phyloP scores from a whole-genome alignment of 2,113 vertebrate genomes.

The Atrichornis clamosus region DNA sequence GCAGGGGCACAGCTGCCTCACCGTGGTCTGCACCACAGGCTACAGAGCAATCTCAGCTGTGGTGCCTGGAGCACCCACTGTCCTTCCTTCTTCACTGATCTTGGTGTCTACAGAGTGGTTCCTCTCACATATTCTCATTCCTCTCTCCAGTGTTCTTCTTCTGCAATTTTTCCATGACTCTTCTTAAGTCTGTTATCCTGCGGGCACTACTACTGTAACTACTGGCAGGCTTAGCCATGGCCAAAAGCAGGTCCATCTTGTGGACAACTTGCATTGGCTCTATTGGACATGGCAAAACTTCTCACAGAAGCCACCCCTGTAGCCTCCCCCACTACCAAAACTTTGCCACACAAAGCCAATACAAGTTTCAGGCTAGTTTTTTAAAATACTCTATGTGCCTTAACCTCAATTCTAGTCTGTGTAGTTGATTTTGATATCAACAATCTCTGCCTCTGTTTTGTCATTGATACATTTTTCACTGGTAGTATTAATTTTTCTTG shows the following conservation, averaged over 20 bases:
- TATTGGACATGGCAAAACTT: not conserved
- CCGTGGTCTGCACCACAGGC: not conserved
- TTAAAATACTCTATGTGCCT: not conserved
- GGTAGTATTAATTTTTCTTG: not conserved
- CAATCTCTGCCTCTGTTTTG: not conserved
- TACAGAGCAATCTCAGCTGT: not conserved
- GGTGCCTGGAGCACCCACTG: not conserved
- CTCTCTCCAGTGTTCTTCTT: not conserved
- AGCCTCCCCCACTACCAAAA: not conserved
- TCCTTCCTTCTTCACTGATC: not conserved
- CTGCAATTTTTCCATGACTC: not conserved
- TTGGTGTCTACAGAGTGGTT: not conserved
- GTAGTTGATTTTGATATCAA: not conserved
- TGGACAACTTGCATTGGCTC: not conserved
- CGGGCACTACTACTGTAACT: not conserved
- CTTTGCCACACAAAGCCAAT: not conserved
- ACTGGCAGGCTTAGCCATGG: not conserved
- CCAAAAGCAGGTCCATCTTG: fast-evolving
- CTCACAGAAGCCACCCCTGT: not conserved
- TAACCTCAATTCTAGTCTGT: not conserved
- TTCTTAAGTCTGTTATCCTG: not conserved
- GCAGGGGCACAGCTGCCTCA: not conserved
- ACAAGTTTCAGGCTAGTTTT: not conserved
- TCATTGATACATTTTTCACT: not conserved
- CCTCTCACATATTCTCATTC: not conserved